Conservation (phyloP, 2,797 vertebrate genomes). For the Danio tinwini region DNA sequence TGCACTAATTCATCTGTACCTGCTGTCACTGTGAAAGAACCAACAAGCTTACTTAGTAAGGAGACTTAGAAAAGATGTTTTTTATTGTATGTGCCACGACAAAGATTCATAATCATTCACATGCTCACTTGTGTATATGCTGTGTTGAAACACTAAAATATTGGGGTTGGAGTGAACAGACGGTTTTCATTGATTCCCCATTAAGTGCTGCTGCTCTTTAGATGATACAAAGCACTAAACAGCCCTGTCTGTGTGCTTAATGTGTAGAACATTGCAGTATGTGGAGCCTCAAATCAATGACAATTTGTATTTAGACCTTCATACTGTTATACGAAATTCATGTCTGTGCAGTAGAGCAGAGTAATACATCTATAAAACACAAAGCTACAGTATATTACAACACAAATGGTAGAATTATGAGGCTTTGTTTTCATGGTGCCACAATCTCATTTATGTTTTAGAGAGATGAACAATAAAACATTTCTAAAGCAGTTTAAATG, state of each 20-base stretch:
- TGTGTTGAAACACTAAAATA: not conserved
- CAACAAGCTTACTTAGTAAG: slow-evolving; percentile 12
- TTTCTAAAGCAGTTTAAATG: not conserved
- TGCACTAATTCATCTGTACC: slow-evolving; percentile 50
- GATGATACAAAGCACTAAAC: slow-evolving; percentile 41
- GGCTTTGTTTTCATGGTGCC: slow-evolving; percentile 2
- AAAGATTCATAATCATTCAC: not conserved
- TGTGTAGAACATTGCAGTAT: not conserved
- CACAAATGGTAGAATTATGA: not conserved
- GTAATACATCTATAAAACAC: slow-evolving; percentile 3
- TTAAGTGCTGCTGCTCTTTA: slow-evolving; percentile 8
- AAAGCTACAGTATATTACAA: not conserved
- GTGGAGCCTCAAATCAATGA: slow-evolving; percentile 18
- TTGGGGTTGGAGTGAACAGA: not conserved
- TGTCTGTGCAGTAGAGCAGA: slow-evolving; percentile 20
- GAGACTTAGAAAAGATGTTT: slow-evolving; percentile 29
- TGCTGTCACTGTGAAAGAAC: slow-evolving; percentile 53
- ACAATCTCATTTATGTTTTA: not conserved
- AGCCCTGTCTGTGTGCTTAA: slow-evolving; percentile 29
- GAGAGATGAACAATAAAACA: slow-evolving; percentile 11
- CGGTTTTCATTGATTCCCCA: too few species aligned
- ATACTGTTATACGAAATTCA: slow-evolving; percentile 41
- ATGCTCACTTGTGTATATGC: not conserved
- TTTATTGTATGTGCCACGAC: not conserved
- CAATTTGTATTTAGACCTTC: slow-evolving; percentile 43